phyloP scores from a whole-genome alignment of 2,888 invertebrate genomes.

The Eupithecia abbreviata region DNA sequence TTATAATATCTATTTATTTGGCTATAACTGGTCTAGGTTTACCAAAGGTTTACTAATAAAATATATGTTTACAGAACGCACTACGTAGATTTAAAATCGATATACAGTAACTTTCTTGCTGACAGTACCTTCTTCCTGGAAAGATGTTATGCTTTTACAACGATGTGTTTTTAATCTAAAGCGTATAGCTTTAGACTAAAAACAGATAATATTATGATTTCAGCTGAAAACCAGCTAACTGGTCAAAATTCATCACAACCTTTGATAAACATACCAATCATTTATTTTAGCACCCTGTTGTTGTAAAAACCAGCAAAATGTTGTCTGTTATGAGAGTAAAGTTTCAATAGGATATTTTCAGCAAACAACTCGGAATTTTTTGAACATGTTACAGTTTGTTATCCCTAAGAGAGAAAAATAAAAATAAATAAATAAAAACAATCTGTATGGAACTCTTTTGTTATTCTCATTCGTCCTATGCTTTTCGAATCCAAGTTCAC shows the following conservation, averaged over 20 bases:
- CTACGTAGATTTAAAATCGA: too few relatives aligned
- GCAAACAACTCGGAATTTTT: not conserved
- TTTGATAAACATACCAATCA: not conserved
- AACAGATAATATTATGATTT: not conserved
- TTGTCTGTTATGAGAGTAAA: not conserved
- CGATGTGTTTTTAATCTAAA: not conserved
- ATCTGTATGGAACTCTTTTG: not conserved
- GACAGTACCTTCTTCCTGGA: not conserved
- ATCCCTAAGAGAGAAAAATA: too few relatives aligned
- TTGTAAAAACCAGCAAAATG: slow-evolving; percentile 1
- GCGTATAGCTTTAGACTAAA: too few relatives aligned
- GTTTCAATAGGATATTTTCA: not conserved
- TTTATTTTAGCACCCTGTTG: not conserved
- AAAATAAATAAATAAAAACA: not conserved
- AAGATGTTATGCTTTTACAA: not conserved
- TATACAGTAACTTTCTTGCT: not conserved
- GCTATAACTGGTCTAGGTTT: not conserved
- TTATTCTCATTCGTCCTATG: not conserved
- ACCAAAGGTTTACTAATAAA: not conserved
- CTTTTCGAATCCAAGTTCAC: not conserved
- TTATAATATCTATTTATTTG: too few relatives aligned
- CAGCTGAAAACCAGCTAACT: not conserved
- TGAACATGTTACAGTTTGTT: too few relatives aligned
- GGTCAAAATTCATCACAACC: slow-evolving; percentile 5
- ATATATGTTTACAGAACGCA: not conserved